Conservation (phyloP, 2,888 invertebrate genomes). For the Melinaea menophilus region DNA sequence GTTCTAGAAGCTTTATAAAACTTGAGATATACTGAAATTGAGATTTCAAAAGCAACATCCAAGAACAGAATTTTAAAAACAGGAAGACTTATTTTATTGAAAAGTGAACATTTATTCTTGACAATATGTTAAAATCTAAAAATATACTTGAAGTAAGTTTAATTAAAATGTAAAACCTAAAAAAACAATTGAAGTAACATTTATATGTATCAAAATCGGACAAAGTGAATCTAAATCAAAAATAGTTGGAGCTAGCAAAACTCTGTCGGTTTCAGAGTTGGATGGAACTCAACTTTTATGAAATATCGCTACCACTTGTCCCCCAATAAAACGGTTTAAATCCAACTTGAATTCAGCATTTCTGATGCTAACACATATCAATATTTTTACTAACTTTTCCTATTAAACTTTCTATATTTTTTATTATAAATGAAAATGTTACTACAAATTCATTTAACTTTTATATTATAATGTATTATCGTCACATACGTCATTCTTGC, state of each 20-base stretch:
- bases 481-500: no score
- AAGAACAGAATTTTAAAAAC: no score
- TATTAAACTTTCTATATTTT: constrained; percentile 2
- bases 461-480: no score
- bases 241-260: constrained; percentile 32
- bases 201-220: constrained; percentile 11
- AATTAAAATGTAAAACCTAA: neutral
- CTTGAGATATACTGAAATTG: no score
- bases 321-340: constrained; percentile 33
- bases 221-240: constrained; percentile 16
- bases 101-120: no score
- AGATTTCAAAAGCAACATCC: no score
- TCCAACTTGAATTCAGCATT: constrained; percentile 22
- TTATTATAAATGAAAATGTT: neutral
- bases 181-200: constrained; percentile 2
- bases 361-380: constrained; percentile 10
- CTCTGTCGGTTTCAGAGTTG: constrained; percentile 24
- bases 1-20: no score
- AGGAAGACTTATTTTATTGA: no score
- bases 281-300: constrained; percentile 32
- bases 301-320: constrained; percentile 29
- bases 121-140: neutral
- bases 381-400: constrained; percentile 5
- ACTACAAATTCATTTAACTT: no score
- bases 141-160: neutral